Conservation (phyloP, 35 echinoderm and acorn worm genomes). For the Heliocidaris erythrogramma region DNA sequence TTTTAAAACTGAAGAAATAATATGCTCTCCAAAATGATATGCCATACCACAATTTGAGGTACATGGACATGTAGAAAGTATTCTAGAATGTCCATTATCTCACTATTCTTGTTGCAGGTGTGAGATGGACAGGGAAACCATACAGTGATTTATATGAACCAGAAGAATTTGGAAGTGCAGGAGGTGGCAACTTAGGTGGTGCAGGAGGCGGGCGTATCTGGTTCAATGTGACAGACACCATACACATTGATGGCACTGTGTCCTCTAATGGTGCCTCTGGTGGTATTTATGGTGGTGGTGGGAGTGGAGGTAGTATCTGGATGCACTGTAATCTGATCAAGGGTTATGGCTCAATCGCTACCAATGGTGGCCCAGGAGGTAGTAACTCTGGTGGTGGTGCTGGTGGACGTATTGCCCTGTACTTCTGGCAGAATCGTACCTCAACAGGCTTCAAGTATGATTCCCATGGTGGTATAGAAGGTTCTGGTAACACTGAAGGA, state of each 20-base stretch:
- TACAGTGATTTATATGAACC: slow-evolving; percentile 94
- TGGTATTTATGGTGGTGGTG: slow-evolving; percentile 51
- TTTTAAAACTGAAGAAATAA: too few species aligned
- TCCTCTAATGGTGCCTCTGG: slow-evolving; percentile 69
- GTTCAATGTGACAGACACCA: slow-evolving; percentile 92
- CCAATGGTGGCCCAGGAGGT: slow-evolving; percentile 75
- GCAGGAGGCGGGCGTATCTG: slow-evolving; percentile 87
- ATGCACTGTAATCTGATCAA: slow-evolving; percentile 89
- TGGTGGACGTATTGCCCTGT: slow-evolving; percentile 72
- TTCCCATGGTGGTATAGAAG: slow-evolving; percentile 76
- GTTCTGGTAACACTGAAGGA: slow-evolving; percentile 58
- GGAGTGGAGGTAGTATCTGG: slow-evolving; percentile 94
- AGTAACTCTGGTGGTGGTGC: slow-evolving; percentile 78
- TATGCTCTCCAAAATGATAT: too few species aligned
- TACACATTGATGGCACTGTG: slow-evolving; percentile 85
- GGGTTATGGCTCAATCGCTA: slow-evolving; percentile 80
- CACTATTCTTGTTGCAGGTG: slow-evolving; percentile 56
- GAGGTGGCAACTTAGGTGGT: slow-evolving; percentile 75
- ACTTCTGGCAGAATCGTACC: slow-evolving; percentile 80
- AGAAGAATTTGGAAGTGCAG: slow-evolving; percentile 89
- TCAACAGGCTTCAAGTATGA: slow-evolving; percentile 83
- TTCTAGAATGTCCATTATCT: too few species aligned
- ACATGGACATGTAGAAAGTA: too few species aligned
- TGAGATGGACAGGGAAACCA: slow-evolving; percentile 67
- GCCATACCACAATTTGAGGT: too few species aligned